Base-by-base conservation (phyloP, 1,140 invertebrate genomes). In the Drosophila albomicans region DNA sequence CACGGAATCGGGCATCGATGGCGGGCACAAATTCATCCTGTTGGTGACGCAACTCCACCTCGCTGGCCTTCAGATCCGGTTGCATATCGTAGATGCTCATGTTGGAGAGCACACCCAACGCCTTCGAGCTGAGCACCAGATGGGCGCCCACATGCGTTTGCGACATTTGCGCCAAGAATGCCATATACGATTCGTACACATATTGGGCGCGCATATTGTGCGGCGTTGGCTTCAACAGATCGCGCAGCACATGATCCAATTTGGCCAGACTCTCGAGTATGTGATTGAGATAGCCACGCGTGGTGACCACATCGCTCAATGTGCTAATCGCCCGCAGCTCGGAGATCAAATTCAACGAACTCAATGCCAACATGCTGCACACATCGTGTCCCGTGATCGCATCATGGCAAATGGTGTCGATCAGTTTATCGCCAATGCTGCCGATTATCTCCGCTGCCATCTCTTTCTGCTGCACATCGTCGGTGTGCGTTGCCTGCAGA, bases 111-210 rank as follows among this genome's bases (percentile, higher is more conserved):
- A 95, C 95, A 0, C 95, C 94, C 52, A 98, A 93, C 1, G 96
- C 93, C 41, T 96, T 96, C 84, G 96, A 96, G 74, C 96, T 94
- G 7, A 98, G 82, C 5, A 98, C 85, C 13, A 96, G 94, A 79
- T 96, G 95, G 0, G 97, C 97, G 6, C 97, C 97, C 25, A 94
- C 85, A 66, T 94, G 93, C 0, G 95, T 95, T 13, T 95, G 95
- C 0, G 96, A 96, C 72, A 98, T 94, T 80, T 96, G 94, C 6
- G 95, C 95, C 11, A 98, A 94, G 62, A 98, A 94, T 56, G 97
- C 95, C 95, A 98, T 96, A 93, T 97, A 97, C 0, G 97, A 96
- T 91, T 98, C 96, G 93, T 97, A 98, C 1, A 98, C 94, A 93
- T 97, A 98, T 0, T 98, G 93, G 1, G 95, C 95, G 65, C 96